Base-by-base conservation (phyloP, 1,140 invertebrate genomes). In the Musca vetustissima region DNA sequence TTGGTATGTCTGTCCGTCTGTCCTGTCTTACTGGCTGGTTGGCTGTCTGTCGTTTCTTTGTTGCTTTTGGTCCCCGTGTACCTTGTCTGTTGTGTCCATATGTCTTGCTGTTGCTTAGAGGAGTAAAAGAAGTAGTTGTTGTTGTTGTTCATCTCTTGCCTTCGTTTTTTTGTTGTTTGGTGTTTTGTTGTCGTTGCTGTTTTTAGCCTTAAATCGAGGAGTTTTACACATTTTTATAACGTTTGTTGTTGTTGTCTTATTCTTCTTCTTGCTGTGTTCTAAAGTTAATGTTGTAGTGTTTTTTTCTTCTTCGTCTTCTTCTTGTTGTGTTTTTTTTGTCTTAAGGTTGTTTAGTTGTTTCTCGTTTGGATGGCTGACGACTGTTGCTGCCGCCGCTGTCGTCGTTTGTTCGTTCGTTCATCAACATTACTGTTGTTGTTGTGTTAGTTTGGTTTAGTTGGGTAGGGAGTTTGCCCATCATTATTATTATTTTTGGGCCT, bases 1-100 rank as follows among this genome's bases (percentile, higher is more conserved):
- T n/a, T 53, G 19, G 13, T 66, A 25, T 67, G 9, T 52, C 64
- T 78, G 78, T 73, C 71, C 70, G 70, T 72, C 73, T 74, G 72
- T 73, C 69, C 68, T 69, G 36, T 50, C 43, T 48, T 15, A 49
- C 17, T 66, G 28, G 15, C 28, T 49, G 17, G 22, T 25, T 66
- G 13, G 43, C 15, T 28, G 2, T 47, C n/a, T 32, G 15, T 57
- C 4, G 11, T 68, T 52, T 21, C 64, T 53, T 57, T 19, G 21
- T 32, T 17, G 22, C 19, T 49, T 65, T 48, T 6, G n/a, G 28
- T 64, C 53, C 15, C 6, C 14, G 22, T 32, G 15, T 59, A n/a
- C 22, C 1, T 52, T 49, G 19, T n/a, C 36, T 49, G n/a, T n/a
- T n/a, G 64, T 50, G 48, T 65, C 9, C 48, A 22, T 65, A 14